Percentiles rank a stretch among this genome's conserved stretches.
Evolutionary conservation across 2,888 invertebrate genomes (phyloP).

Genomic region (Chymomyza fuscimana): DNA sequence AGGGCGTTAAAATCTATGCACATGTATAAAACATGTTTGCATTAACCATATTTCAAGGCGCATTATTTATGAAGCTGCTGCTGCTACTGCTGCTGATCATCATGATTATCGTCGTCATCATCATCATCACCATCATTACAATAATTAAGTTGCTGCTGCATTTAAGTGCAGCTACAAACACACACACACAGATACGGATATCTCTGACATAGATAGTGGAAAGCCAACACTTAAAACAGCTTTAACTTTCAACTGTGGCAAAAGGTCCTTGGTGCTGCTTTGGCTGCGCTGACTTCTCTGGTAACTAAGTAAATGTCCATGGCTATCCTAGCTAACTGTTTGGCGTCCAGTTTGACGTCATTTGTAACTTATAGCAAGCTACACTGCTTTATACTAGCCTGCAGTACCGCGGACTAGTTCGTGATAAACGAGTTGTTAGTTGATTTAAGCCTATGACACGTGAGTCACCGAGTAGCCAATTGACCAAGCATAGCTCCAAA

Average conservation of each 20-base stretch:
- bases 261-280: neutral
- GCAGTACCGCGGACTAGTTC: neutral
- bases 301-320: neutral
- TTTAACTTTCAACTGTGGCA: constrained; percentile 1
- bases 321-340: neutral
- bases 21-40: constrained; percentile 63
- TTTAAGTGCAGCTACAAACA: constrained; percentile 33
- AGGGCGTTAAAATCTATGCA: constrained; percentile 26
- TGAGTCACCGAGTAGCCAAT: too few species aligned
- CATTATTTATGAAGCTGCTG: constrained; percentile 52
- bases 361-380: neutral
- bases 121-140: constrained; percentile 26
- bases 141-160: constrained; percentile 46
- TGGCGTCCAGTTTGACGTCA: constrained; percentile 2
- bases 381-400: neutral
- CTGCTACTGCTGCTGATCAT: constrained; percentile 13
- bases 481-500: too few species aligned
- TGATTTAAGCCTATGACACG: too few species aligned
- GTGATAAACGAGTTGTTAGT: neutral
- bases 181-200: neutral
- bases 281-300: neutral
- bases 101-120: constrained; percentile 30
- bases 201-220: neutral
- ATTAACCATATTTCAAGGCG: constrained; percentile 54
- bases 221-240: neutral